These are phyloP conservation scores for Crotalus tigris DNA, from an alignment of 2,113 vertebrate species.

Conservation along the genomic window DNA sequence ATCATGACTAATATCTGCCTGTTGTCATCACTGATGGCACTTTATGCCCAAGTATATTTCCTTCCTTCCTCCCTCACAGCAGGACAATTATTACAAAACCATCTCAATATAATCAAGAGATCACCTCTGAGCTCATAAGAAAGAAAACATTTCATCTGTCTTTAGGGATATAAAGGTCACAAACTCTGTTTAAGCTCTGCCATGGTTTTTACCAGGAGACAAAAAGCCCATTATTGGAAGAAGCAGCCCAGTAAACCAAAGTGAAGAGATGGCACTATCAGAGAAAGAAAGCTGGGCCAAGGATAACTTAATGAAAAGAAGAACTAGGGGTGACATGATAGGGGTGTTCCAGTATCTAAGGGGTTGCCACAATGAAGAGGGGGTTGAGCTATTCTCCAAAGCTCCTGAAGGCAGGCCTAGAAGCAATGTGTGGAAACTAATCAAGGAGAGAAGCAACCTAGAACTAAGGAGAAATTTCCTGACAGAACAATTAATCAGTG, in stretches of 20 bases:
- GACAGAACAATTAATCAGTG: neutral
- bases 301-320: neutral
- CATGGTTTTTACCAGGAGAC: neutral
- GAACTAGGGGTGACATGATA: neutral
- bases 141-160: neutral
- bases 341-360: neutral
- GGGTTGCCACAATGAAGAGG: neutral
- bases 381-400: neutral
- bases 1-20: neutral
- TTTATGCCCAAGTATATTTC: neutral
- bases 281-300: neutral
- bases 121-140: neutral
- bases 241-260: neutral
- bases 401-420: neutral
- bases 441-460: neutral
- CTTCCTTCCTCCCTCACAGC: neutral
- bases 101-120: neutral
- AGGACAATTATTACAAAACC: neutral
- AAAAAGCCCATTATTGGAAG: neutral
- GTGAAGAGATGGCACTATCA: neutral
- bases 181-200: neutral
- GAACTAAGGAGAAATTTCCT: neutral
- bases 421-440: neutral
- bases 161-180: neutral
- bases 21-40: neutral